Conservation (phyloP, 2,888 invertebrate species). For the Augochlorella aurata region DNA sequence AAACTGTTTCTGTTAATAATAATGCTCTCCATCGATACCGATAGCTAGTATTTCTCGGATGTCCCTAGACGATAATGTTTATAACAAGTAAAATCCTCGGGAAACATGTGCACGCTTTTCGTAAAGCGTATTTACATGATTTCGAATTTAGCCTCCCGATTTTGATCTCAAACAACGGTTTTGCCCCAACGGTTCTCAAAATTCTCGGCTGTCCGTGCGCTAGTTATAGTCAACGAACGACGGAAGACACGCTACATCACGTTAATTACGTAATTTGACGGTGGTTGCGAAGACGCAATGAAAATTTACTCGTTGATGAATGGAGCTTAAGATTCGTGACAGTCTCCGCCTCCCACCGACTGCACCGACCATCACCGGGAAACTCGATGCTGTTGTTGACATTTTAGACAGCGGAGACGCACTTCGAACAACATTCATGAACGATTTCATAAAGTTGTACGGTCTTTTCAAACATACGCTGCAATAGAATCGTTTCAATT, state of each 20-base stretch:
- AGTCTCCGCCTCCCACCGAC: constrained; percentile 75
- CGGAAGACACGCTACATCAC: constrained; percentile 4
- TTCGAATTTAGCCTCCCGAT: background rate
- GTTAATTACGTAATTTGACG: constrained; percentile 28
- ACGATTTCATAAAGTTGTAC: background rate
- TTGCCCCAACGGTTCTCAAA: background rate
- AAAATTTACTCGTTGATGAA: constrained; percentile 48
- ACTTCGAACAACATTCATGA: constrained; percentile 40
- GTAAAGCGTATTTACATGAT: background rate
- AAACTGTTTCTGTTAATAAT: background rate
- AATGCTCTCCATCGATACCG: background rate
- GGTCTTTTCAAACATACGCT: background rate
- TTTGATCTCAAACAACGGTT: background rate
- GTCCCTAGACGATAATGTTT: constrained; percentile 19
- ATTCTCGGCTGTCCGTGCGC: background rate
- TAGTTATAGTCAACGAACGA: background rate
- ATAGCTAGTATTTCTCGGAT: constrained; percentile 4
- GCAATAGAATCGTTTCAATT: background rate
- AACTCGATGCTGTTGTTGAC: constrained; percentile 54
- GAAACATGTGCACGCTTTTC: background rate
- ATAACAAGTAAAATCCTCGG: background rate
- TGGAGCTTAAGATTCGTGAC: constrained; percentile 71
- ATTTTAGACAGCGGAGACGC: constrained; percentile 44
- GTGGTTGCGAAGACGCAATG: constrained; percentile 1
- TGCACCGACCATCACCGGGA: constrained; percentile 60